phyloP scores from a whole-genome alignment of 2,113 vertebrate genomes.

The Chauna torquata region DNA sequence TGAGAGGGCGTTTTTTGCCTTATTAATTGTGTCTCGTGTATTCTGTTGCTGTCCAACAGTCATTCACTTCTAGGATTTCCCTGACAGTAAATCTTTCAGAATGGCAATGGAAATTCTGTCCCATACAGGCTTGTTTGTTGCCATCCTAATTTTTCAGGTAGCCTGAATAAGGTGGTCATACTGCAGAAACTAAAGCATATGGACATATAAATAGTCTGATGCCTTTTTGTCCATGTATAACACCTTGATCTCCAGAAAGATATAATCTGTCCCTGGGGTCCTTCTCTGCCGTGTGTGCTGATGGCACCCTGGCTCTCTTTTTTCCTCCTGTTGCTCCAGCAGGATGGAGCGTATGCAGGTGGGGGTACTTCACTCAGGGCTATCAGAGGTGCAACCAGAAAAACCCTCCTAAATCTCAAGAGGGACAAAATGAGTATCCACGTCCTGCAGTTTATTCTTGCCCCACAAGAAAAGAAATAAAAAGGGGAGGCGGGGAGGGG shows the following conservation, averaged over 20 bases:
- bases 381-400: neutral
- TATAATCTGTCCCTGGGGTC: neutral
- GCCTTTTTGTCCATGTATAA: neutral
- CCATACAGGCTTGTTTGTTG: neutral
- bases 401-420: neutral
- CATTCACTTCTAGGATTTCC: neutral
- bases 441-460: neutral
- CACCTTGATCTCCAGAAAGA: neutral
- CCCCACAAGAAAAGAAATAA: neutral
- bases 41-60: neutral
- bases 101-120: neutral
- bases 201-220: neutral
- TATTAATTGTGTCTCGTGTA: neutral
- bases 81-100: neutral
- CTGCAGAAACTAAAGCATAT: neutral
- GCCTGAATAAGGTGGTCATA: neutral
- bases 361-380: neutral
- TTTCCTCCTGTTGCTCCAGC: neutral
- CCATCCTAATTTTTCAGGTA: neutral
- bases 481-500: neutral
- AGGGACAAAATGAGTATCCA: neutral
- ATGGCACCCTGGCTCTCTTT: neutral
- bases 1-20: neutral
- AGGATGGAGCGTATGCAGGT: neutral
- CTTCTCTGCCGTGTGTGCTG: neutral